Evolutionary conservation across 2,113 vertebrate genomes (phyloP), one percentile per base, ranked within the genome.

Genomic region (Phycodurus eques): DNA sequence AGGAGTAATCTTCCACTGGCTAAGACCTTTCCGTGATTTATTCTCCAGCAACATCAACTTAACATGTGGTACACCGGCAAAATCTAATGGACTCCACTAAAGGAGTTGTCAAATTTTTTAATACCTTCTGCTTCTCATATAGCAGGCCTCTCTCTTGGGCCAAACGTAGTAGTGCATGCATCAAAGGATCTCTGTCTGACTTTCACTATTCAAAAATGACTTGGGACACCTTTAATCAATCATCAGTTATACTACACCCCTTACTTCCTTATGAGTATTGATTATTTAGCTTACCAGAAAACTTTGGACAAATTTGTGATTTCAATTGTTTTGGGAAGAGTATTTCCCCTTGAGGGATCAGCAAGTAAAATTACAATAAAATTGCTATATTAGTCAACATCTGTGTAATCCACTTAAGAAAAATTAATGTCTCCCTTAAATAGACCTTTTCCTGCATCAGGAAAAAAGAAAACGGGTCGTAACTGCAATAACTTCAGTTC

Each of bases 1-100:
- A 73, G 68, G 75, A 87, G 75, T 87, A 82, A 87, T 85, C 78
- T 80, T 79, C 67, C 66, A 82, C 80, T 74, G 81, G 71, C 79
- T 81, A 73, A 69, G 81, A 83, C 62, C 60, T 54, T 67, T 72
- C 54, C 71, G 11, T 54, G 54, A 62, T 63, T 70, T 59, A 62
- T 42, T 75, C 56, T 72, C 66, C 33, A 60, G 63, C 56, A 44
- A 44, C 74, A 17, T 65, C 71, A 42, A 56, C 49, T 77, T 31
- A 62, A 72, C 59, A 20, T 35, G 17, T 63, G 14, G 35, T 39
- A 10, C 33, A 9, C 60, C 15, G 42, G 19, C 8, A 19, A 33
- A 62, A 17, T 62, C 56, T 59, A 12, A 59, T 27, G 31, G n/a
- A 27, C 22, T 27, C 22, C 11, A 31, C 27, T 59, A 59, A 10